These are phyloP conservation scores for Chymomyza fuscimana DNA, from an alignment of 2,888 invertebrate species.

Conservation along the genomic window DNA sequence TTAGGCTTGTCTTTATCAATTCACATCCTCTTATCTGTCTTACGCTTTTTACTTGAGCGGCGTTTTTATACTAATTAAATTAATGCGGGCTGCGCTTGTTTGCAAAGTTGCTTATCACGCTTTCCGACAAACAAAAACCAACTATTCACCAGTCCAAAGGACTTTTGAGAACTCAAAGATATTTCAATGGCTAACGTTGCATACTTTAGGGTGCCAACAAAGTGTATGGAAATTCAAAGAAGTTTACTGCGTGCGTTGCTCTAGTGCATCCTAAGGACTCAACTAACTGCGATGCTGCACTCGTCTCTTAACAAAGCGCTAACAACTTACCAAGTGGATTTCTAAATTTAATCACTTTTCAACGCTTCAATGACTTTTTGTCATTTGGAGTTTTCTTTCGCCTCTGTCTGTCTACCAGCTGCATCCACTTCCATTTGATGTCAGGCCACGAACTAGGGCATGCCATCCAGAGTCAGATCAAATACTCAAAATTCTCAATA, in stretches of 20 bases:
- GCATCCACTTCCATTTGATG: neutral
- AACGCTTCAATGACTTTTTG: slow-evolving; percentile 51
- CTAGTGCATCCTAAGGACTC: slow-evolving; percentile 8
- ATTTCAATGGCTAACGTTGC: slow-evolving; percentile 21
- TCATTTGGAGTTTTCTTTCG: slow-evolving; percentile 42
- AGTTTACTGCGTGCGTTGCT: slow-evolving; percentile 4
- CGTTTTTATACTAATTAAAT: slow-evolving; percentile 54
- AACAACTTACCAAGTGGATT: slow-evolving; percentile 38
- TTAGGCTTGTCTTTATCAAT: neutral
- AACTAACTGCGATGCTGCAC: slow-evolving; percentile 4
- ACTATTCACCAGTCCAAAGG: slow-evolving; percentile 1
- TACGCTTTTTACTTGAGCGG: slow-evolving; percentile 19
- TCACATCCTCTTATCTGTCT: slow-evolving; percentile 16
- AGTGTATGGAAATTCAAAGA: slow-evolving; percentile 38
- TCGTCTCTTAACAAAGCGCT: slow-evolving; percentile 15
- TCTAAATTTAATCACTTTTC: slow-evolving; percentile 50
- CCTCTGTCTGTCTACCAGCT: neutral
- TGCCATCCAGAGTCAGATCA: neutral
- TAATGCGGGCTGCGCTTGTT: slow-evolving; percentile 48
- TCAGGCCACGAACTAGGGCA: neutral
- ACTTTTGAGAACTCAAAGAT: slow-evolving; percentile 21
- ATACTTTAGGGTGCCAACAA: slow-evolving; percentile 25
- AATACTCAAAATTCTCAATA: neutral
- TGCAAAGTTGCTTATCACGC: slow-evolving; percentile 47
- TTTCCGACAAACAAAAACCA: slow-evolving; percentile 17